Base-by-base conservation (phyloP, 2,113 vertebrate species). In the Sinocyclocheilus rhinocerous region DNA sequence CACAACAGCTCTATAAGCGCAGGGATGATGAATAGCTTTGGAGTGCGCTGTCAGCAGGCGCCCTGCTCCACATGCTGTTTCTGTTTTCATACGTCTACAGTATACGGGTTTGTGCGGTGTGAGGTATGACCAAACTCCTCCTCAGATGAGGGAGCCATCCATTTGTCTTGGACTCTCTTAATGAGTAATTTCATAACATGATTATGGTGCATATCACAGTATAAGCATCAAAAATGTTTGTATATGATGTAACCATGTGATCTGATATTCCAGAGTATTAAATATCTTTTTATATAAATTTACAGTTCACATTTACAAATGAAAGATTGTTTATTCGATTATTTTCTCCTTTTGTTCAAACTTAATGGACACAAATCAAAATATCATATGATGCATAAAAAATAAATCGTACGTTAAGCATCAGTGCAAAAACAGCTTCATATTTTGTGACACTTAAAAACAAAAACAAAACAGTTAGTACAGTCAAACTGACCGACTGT, bases 21-120 rank as follows among this genome's bases (percentile, higher is more conserved):
- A n/a, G 24, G n/a, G 65, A 82, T 82, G 81, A 82, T 82, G 42
- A 69, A 82, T 82, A n/a, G 45, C 16, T 67, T 29, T 70, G 63
- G 45, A 22, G 42, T 11, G 1, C 1, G 24, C 16, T 52, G 33
- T 82, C 80, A 82, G 80, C 63, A 82, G 42, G 61, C 15, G 63
- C 61, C 22, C 29, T 8, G 76, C 52, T 59, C 29, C 4, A 57
- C 67, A 39, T 42, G 57, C 52, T n/a, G 55, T 10, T 42, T n/a
- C 36, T 63, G 36, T 63, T 63, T 61, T n/a, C n/a, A 26, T 42
- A 63, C 69, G 18, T 42, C 69, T 48, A 11, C 10, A 45, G 42
- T 45, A 11, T 42, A 8, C 42, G 8, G 42, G 7, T 72, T 1
- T 48, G 72, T 48, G 72, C 18, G 1, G 33, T 75, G 39, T n/a